Evolutionary conservation across 2,113 vertebrate genomes (phyloP).

Genomic region (Anolis sagrei): DNA sequence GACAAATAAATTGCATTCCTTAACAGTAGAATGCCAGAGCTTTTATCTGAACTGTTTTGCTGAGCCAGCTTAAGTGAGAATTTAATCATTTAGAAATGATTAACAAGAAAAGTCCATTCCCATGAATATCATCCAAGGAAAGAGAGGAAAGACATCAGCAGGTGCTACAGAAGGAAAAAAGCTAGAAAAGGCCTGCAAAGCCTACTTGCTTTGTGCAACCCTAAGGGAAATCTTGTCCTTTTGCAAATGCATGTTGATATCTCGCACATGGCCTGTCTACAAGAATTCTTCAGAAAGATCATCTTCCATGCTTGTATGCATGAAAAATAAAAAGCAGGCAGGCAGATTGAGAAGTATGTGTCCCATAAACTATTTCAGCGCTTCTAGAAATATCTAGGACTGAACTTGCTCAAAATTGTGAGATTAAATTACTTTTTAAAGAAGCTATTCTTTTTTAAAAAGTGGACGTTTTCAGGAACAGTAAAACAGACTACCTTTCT

Average conservation of each 20-base stretch:
- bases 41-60: no score
- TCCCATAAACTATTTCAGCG: conserved; percentile 25
- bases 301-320: not conserved
- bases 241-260: not conserved
- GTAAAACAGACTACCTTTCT: no score
- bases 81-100: no score
- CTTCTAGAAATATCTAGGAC: conserved; percentile 3
- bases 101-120: no score
- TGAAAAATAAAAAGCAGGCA: not conserved
- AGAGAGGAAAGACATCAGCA: not conserved
- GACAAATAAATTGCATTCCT: no score
- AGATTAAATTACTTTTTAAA: not conserved
- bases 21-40: no score
- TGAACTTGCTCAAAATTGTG: not conserved
- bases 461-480: not conserved
- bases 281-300: not conserved
- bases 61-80: no score
- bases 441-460: not conserved
- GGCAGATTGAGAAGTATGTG: not conserved
- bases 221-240: conserved; percentile 10
- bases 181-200: not conserved
- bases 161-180: accelerated
- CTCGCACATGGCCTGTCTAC: not conserved
- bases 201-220: not conserved
- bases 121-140: no score